Evolutionary conservation across 1,140 invertebrate species (phyloP).

Genomic region (Scaptomyza montana): DNA sequence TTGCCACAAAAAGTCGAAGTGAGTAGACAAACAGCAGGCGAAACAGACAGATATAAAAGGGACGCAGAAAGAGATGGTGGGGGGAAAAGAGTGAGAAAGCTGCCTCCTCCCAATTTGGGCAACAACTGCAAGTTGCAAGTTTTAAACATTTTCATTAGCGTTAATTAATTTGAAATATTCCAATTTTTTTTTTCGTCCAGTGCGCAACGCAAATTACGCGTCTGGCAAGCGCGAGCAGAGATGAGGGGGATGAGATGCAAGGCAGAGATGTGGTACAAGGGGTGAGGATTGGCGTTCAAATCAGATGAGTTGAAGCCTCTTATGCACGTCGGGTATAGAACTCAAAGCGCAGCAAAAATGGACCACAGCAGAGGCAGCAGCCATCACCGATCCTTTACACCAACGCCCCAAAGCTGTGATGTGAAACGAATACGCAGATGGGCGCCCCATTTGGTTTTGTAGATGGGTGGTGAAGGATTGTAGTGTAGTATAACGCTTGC

Average conservation of each 20-base stretch:
- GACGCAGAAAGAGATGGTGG: neutral
- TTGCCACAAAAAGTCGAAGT: slow-evolving; percentile 28
- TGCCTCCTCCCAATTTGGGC: neutral
- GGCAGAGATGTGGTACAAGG: neutral
- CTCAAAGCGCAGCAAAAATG: slow-evolving; percentile 74
- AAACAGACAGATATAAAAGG: neutral
- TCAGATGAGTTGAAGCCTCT: slow-evolving; percentile 62
- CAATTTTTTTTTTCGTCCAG: slow-evolving; percentile 51
- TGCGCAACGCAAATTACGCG: slow-evolving; percentile 71
- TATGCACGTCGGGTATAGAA: slow-evolving; percentile 60
- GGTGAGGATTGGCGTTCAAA: slow-evolving; percentile 4
- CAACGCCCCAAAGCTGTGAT: slow-evolving; percentile 38
- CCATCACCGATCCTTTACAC: neutral
- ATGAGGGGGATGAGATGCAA: neutral
- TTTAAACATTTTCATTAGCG: slow-evolving; percentile 82
- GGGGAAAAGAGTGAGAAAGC: neutral
- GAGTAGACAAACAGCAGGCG: slow-evolving; percentile 24
- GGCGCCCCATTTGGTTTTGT: slow-evolving; percentile 26
- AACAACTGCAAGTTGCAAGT: slow-evolving; percentile 61
- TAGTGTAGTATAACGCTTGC: slow-evolving; percentile 45
- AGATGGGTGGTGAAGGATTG: slow-evolving; percentile 16
- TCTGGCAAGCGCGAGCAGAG: neutral
- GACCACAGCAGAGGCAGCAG: slow-evolving; percentile 36
- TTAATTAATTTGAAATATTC: slow-evolving; percentile 82
- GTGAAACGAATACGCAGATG: slow-evolving; percentile 43